phyloP scores from a whole-genome alignment of 92 coral and sea anemone species.

The Pocillopora meandrina region DNA sequence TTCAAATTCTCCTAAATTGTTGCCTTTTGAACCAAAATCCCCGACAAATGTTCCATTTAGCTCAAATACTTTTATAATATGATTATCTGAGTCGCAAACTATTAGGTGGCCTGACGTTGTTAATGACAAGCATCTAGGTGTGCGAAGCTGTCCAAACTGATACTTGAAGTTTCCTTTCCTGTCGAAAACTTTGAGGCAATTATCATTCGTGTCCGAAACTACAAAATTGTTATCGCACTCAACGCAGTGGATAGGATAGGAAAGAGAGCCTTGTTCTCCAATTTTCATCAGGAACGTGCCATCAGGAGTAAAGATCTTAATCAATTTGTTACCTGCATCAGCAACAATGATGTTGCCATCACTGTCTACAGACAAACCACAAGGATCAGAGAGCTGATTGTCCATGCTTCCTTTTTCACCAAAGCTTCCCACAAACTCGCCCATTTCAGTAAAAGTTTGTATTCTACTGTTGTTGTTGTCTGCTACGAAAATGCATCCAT shows the following conservation, averaged over 20 bases:
- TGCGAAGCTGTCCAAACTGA: neutral
- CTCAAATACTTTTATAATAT: too few species aligned
- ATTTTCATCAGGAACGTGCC: neutral
- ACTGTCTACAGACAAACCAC: neutral
- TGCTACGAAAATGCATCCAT: neutral
- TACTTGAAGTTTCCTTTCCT: neutral
- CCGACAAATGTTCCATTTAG: too few species aligned
- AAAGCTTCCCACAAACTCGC: too few species aligned
- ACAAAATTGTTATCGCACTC: neutral
- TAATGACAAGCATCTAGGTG: too few species aligned
- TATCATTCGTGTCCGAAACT: neutral
- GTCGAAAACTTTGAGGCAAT: neutral
- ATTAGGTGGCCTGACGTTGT: too few species aligned
- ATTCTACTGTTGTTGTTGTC: neutral
- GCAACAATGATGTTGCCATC: too few species aligned
- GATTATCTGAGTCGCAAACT: too few species aligned
- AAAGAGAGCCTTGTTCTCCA: neutral
- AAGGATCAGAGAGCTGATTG: neutral
- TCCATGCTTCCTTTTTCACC: neutral
- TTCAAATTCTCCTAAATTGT: too few species aligned
- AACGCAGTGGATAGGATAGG: neutral
- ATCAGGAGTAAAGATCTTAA: neutral
- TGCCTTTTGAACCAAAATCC: too few species aligned
- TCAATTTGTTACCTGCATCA: too few species aligned
- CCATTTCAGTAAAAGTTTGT: neutral